These are phyloP conservation scores for Mustelus asterias DNA, from an alignment of 2,113 vertebrate genomes.

Conservation along the genomic window DNA sequence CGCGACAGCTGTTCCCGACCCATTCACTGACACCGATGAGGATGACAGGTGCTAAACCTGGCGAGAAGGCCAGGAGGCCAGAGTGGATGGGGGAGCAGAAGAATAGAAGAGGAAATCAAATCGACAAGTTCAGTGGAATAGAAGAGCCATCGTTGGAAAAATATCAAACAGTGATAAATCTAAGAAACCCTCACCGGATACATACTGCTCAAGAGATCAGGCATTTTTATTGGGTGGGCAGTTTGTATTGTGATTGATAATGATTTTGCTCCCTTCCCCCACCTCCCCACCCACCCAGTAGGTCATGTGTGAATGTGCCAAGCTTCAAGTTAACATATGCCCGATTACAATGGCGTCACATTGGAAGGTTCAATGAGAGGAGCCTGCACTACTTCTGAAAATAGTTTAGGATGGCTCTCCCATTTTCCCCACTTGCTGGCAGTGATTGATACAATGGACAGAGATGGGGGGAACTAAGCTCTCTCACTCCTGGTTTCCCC, in stretches of 20 bases:
- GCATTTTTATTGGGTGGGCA: background rate
- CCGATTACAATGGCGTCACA: background rate
- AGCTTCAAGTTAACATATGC: background rate
- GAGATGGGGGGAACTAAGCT: background rate
- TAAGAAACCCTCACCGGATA: background rate
- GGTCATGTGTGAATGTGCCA: background rate
- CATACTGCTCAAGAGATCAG: background rate
- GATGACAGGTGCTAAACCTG: conserved; percentile 82
- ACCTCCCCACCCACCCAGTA: background rate
- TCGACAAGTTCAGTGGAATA: background rate
- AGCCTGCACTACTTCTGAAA: background rate
- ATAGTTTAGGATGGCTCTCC: background rate
- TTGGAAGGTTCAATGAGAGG: background rate
- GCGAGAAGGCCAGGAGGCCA: too few species aligned
- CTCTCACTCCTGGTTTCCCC: background rate
- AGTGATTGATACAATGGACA: background rate
- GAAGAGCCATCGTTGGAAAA: background rate
- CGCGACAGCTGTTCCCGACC: conserved; percentile 50
- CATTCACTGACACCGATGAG: conserved; percentile 88
- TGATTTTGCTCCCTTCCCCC: background rate
- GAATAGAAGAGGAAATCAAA: background rate
- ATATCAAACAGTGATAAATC: background rate
- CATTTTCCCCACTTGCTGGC: too few species aligned
- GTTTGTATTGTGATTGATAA: background rate
- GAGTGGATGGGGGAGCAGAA: background rate